Evolutionary conservation across 23 tunicate genomes (phyloP).

Genomic region (Aplidium turbinatum): DNA sequence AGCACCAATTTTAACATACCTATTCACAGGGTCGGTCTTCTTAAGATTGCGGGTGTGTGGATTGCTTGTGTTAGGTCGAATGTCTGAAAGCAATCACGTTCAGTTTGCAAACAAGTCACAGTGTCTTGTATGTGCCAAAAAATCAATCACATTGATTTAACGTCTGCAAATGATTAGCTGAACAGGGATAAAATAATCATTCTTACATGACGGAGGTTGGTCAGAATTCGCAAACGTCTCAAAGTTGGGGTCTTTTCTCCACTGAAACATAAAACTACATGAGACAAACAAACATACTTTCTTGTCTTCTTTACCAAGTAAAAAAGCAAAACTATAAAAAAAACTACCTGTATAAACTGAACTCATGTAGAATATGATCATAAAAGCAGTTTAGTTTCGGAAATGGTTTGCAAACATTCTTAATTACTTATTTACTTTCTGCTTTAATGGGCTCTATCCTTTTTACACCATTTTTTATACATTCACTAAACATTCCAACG

Average conservation of each 20-base stretch:
- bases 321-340: too few relatives aligned
- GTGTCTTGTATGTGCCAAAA: background rate
- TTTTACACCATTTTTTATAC: too few relatives aligned
- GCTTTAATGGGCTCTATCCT: too few relatives aligned
- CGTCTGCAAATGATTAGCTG: background rate
- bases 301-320: too few relatives aligned
- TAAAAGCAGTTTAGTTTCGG: too few relatives aligned
- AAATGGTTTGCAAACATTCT: too few relatives aligned
- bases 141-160: background rate
- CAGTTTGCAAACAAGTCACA: too few relatives aligned
- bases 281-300: background rate
- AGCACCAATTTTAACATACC: conserved; percentile 15
- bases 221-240: conserved; percentile 33
- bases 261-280: conserved; percentile 27
- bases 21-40: conserved; percentile 73
- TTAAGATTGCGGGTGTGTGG: conserved; percentile 72
- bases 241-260: conserved; percentile 26
- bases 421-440: too few relatives aligned
- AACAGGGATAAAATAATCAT: background rate
- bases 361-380: too few relatives aligned
- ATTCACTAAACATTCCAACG: background rate
- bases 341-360: too few relatives aligned
- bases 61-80: conserved; percentile 74
- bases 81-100: conserved; percentile 38
- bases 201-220: conserved; percentile 77